phyloP scores from a whole-genome alignment of 2,113 vertebrate species.

The Cyrtonyx montezumae region DNA sequence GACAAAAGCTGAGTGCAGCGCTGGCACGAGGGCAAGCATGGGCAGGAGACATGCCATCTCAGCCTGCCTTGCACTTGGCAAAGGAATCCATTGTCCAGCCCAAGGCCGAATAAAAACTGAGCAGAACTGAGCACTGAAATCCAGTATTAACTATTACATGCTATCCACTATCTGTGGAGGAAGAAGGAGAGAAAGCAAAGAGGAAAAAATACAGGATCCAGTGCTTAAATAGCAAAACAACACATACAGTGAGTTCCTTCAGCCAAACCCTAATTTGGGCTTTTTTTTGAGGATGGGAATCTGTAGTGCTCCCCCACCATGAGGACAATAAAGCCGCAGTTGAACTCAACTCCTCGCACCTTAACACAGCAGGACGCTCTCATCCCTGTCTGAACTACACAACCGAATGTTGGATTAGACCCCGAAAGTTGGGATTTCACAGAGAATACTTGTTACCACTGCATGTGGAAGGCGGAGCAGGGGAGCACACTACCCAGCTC shows the following conservation, averaged over 20 bases:
- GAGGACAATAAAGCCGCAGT: neutral
- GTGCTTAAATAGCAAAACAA: neutral
- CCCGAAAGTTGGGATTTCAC: neutral
- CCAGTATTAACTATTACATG: neutral
- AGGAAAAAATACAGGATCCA: neutral
- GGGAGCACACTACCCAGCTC: accelerated
- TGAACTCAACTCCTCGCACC: neutral
- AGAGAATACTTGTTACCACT: neutral
- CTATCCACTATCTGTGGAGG: neutral
- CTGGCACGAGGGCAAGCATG: neutral
- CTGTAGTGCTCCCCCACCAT: accelerated
- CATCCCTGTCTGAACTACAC: accelerated
- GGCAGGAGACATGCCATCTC: neutral
- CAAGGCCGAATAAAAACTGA: neutral
- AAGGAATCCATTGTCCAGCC: neutral
- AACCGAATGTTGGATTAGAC: neutral
- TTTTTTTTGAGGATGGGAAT: neutral
- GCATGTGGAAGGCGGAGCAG: neutral
- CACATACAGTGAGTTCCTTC: accelerated
- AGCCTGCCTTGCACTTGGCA: accelerated
- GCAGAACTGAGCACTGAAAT: neutral
- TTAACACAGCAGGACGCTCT: neutral
- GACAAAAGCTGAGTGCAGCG: neutral
- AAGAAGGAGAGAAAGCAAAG: neutral
- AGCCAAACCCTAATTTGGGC: neutral